Conservation (phyloP, 2,888 invertebrate genomes). For the Dasypogon diadema region DNA sequence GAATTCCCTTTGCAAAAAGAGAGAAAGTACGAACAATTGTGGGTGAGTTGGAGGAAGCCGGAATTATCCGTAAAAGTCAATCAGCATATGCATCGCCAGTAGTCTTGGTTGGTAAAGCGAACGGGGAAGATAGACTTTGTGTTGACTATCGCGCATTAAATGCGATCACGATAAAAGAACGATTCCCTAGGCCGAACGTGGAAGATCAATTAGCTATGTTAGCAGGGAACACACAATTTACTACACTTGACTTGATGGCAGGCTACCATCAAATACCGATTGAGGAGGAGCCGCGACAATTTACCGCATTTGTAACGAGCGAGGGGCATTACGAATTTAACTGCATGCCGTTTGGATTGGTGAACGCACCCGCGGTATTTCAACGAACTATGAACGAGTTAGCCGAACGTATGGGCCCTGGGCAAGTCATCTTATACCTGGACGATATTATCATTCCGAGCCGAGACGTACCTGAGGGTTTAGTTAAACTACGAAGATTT, state of each 20-base stretch:
- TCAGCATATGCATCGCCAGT: slow-evolving; percentile 58
- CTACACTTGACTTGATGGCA: slow-evolving; percentile 61
- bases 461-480: slow-evolving; percentile 56
- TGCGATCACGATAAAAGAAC: slow-evolving; percentile 60
- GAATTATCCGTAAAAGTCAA: neutral
- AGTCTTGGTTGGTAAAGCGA: slow-evolving; percentile 59
- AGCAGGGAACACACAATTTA: slow-evolving; percentile 59
- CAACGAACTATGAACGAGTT: slow-evolving; percentile 61
- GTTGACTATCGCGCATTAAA: slow-evolving; percentile 61
- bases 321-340: slow-evolving; percentile 64
- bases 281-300: slow-evolving; percentile 59
- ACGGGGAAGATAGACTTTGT: slow-evolving; percentile 57
- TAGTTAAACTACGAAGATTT: slow-evolving; percentile 56
- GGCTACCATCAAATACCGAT: slow-evolving; percentile 64
- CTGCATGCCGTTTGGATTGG: slow-evolving; percentile 65
- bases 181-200: slow-evolving; percentile 64
- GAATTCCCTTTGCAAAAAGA: slow-evolving; percentile 7
- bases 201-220: slow-evolving; percentile 63
- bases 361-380: slow-evolving; percentile 64
- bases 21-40: neutral
- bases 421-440: slow-evolving; percentile 57
- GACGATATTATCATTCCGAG: slow-evolving; percentile 59
- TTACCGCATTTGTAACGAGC: slow-evolving; percentile 64
- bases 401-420: slow-evolving; percentile 52
- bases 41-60: slow-evolving; percentile 1